phyloP scores from a whole-genome alignment of 1,140 invertebrate species.

The Adelges cooleyi region DNA sequence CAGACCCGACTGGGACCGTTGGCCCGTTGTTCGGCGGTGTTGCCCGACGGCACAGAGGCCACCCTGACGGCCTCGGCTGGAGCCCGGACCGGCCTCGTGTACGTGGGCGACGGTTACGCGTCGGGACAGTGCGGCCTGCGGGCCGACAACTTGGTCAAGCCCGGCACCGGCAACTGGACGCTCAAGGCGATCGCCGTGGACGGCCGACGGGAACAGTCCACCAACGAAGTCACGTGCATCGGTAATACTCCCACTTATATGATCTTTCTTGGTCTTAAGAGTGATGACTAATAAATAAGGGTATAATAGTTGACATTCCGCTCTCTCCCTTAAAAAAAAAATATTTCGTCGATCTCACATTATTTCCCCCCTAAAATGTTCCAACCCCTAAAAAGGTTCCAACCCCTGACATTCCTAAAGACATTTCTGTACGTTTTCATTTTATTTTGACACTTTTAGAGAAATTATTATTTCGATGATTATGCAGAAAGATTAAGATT shows the following conservation, averaged over 20 bases:
- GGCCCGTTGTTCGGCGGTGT: background rate
- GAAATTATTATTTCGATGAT: too few species aligned
- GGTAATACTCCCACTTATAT: slow-evolving; percentile 12
- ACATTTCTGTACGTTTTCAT: too few species aligned
- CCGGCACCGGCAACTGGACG: slow-evolving; percentile 5
- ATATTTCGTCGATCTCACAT: too few species aligned
- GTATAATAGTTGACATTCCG: too few species aligned
- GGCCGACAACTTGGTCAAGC: background rate
- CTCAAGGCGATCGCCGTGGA: background rate
- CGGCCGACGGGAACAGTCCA: background rate
- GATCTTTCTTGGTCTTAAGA: too few species aligned
- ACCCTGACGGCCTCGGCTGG: background rate
- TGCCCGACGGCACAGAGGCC: slow-evolving; percentile 3
- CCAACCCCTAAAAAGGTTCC: too few species aligned
- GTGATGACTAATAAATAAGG: too few species aligned
- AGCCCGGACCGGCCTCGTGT: background rate
- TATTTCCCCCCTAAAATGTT: too few species aligned
- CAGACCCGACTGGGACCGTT: background rate
- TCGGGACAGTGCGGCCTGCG: slow-evolving; percentile 8
- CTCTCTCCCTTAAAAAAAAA: too few species aligned
- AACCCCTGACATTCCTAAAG: too few species aligned
- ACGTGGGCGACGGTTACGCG: slow-evolving; percentile 12
- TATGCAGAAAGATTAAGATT: too few species aligned
- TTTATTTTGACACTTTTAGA: too few species aligned
- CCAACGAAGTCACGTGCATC: slow-evolving; percentile 1